phyloP scores from a whole-genome alignment of 1,140 invertebrate genomes.

The Chionoecetes opilio region DNA sequence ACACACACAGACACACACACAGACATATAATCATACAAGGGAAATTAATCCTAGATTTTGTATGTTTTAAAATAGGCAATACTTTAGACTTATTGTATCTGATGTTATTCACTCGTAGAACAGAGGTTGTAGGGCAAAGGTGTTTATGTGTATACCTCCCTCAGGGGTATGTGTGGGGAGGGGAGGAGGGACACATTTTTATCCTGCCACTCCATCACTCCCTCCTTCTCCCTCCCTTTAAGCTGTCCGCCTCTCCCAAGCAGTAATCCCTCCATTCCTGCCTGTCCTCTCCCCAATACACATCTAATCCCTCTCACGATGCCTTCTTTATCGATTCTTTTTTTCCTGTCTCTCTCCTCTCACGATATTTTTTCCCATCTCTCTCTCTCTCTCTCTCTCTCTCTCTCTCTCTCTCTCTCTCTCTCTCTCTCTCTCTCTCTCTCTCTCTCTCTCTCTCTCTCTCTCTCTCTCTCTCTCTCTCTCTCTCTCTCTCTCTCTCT shows the following conservation, averaged over 20 bases:
- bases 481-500: slow-evolving; percentile 29
- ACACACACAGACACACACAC: too few species aligned
- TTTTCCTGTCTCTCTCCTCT: slow-evolving; percentile 6
- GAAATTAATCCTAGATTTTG: too few species aligned
- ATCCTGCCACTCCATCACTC: background rate
- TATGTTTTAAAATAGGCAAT: too few species aligned
- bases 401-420: background rate
- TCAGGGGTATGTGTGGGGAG: background rate
- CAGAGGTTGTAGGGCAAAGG: background rate
- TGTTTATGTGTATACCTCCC: background rate
- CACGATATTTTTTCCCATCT: slow-evolving; percentile 7
- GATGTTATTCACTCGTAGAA: background rate
- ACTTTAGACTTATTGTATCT: background rate
- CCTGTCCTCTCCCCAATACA: background rate
- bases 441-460: background rate
- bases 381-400: background rate
- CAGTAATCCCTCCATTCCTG: slow-evolving; percentile 14
- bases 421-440: slow-evolving; percentile 29
- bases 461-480: background rate
- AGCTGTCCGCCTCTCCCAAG: background rate
- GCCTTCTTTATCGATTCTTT: slow-evolving; percentile 7
- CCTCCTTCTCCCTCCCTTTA: background rate
- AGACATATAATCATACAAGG: too few species aligned
- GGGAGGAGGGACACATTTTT: background rate
- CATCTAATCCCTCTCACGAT: slow-evolving; percentile 12